Conservation (phyloP, 1,140 invertebrate species). For the Musca domestica region DNA sequence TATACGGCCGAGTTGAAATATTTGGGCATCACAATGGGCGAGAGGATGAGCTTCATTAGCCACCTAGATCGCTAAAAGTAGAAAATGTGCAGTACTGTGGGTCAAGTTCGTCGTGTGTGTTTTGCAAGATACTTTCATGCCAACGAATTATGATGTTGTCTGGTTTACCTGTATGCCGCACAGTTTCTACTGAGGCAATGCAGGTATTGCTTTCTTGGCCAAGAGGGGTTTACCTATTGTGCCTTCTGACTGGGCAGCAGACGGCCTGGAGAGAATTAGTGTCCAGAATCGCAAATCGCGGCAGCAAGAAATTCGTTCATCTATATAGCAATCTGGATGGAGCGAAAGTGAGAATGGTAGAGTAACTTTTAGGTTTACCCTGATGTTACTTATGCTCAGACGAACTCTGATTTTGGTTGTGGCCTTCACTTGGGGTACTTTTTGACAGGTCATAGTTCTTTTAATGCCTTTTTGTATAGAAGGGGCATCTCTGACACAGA, state of each 20-base stretch:
- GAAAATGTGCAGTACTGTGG: background rate
- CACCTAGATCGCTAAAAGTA: background rate
- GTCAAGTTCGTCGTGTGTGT: background rate
- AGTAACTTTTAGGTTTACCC: too few relatives aligned
- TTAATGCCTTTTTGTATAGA: constrained; percentile 28
- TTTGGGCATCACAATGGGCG: too few relatives aligned
- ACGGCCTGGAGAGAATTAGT: too few relatives aligned
- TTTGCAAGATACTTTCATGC: too few relatives aligned
- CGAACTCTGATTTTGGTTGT: constrained; percentile 4
- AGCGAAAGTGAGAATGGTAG: too few relatives aligned
- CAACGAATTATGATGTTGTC: constrained; percentile 31
- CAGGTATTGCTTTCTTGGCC: too few relatives aligned
- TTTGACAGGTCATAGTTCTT: constrained; percentile 29
- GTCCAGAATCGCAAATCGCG: too few relatives aligned
- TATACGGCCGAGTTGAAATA: background rate
- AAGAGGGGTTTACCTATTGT: too few relatives aligned
- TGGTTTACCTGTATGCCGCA: constrained; percentile 31
- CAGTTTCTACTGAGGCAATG: constrained; percentile 32
- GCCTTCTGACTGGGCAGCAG: too few relatives aligned
- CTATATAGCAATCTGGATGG: too few relatives aligned
- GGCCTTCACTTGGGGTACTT: constrained; percentile 19
- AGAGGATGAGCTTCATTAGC: background rate
- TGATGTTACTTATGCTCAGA: constrained; percentile 12
- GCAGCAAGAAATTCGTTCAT: too few relatives aligned
- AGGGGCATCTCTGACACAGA: constrained; percentile 15